Evolutionary conservation across 2,113 vertebrate species (phyloP).

Genomic region (Nerophis ophidion): DNA sequence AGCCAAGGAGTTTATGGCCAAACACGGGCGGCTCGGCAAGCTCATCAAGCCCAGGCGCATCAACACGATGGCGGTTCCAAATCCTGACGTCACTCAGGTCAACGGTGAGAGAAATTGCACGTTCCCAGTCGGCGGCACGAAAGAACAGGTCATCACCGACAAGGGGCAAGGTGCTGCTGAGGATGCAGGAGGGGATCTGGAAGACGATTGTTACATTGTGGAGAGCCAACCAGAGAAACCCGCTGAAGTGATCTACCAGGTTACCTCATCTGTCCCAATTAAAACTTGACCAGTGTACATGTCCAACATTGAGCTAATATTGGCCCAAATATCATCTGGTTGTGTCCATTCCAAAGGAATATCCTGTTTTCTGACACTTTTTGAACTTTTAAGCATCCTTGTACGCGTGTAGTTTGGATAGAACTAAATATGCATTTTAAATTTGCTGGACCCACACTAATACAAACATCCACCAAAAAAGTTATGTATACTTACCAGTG

Average conservation of each 20-base stretch:
- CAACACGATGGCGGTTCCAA: background rate
- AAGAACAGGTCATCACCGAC: conserved; percentile 18
- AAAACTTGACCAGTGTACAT: conserved; percentile 47
- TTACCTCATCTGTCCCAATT: conserved; percentile 57
- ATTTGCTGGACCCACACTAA: conserved; percentile 9
- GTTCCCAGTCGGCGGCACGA: conserved; percentile 15
- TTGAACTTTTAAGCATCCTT: conserved; percentile 3
- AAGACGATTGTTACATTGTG: conserved; percentile 65
- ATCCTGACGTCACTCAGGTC: conserved; percentile 17
- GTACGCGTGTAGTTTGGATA: conserved; percentile 1
- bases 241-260: conserved; percentile 59
- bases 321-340: conserved; percentile 23
- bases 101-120: conserved; percentile 31
- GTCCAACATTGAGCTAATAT: conserved; percentile 12
- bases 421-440: conserved; percentile 14
- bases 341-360: conserved; percentile 9
- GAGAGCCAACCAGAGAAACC: conserved; percentile 53
- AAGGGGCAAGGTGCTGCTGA: conserved; percentile 10
- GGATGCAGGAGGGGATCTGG: conserved; percentile 11
- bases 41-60: conserved; percentile 12
- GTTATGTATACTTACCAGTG: background rate
- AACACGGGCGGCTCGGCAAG: conserved; percentile 29
- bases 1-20: conserved; percentile 52
- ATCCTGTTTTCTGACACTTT: conserved; percentile 9
- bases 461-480: background rate